Evolutionary conservation across 1,140 invertebrate genomes (phyloP).

Genomic region (Drosophila fuyamai): DNA sequence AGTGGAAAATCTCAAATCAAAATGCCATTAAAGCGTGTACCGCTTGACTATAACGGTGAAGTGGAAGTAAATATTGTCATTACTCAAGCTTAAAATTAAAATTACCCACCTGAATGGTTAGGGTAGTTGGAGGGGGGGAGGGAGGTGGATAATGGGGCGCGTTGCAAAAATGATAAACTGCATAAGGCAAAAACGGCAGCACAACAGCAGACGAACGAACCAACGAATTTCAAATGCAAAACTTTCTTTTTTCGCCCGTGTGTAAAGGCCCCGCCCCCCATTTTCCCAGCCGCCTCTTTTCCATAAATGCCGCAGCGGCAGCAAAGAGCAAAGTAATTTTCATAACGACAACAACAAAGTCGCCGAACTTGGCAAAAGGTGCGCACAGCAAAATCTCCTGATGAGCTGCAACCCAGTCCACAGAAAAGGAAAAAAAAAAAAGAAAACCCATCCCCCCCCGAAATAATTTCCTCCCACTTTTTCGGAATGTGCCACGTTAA

Average conservation of each 20-base stretch:
- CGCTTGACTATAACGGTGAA: slow-evolving; percentile 68
- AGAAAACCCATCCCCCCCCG: slow-evolving; percentile 6
- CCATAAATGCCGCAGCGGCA: slow-evolving; percentile 47
- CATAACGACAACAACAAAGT: slow-evolving; percentile 76
- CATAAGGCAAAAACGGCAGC: slow-evolving; percentile 62
- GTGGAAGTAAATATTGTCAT: slow-evolving; percentile 84
- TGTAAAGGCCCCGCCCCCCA: slow-evolving; percentile 2
- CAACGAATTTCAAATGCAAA: slow-evolving; percentile 79
- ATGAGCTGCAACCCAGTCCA: slow-evolving; percentile 57
- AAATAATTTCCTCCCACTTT: background rate
- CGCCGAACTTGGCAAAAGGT: slow-evolving; percentile 76
- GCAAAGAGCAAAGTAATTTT: slow-evolving; percentile 81
- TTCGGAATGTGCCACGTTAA: slow-evolving; percentile 82
- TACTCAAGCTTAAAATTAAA: slow-evolving; percentile 84
- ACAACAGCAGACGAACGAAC: slow-evolving; percentile 56
- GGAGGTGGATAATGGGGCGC: slow-evolving; percentile 20
- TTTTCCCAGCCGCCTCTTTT: slow-evolving; percentile 5
- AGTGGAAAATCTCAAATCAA: slow-evolving; percentile 75
- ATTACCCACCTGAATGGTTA: slow-evolving; percentile 78
- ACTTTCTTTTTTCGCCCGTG: slow-evolving; percentile 71
- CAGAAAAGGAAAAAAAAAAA: slow-evolving; percentile 22
- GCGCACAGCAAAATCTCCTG: slow-evolving; percentile 44
- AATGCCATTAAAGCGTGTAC: slow-evolving; percentile 81
- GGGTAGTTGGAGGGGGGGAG: background rate
- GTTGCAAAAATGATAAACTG: slow-evolving; percentile 82